These are phyloP conservation scores for Phyllotis vaccarum DNA, from an alignment of 2,797 vertebrate genomes.

Conservation along the genomic window DNA sequence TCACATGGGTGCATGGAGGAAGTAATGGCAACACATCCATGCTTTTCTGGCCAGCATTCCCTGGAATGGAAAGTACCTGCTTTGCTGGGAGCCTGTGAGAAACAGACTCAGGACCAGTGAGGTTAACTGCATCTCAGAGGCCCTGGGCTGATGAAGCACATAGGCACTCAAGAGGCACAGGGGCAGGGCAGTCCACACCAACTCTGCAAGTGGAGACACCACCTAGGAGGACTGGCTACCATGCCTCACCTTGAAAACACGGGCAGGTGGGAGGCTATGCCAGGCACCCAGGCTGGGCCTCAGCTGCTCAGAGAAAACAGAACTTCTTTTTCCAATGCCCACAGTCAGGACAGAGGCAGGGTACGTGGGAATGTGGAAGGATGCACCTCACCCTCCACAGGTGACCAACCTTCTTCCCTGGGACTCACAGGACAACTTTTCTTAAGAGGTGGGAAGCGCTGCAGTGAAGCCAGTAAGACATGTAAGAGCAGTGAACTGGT, in stretches of 20 bases:
- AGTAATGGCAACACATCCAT: fast-evolving
- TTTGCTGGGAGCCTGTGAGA: background rate
- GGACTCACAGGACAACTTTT: background rate
- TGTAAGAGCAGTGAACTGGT: background rate
- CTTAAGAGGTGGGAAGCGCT: too few species aligned
- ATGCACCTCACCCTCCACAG: background rate
- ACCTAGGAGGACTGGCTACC: background rate
- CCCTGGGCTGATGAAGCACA: background rate
- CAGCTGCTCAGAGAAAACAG: background rate
- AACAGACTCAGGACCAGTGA: background rate
- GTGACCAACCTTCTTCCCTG: background rate
- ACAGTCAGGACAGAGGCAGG: background rate
- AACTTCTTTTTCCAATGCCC: background rate
- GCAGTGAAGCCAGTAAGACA: background rate
- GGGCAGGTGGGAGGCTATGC: background rate
- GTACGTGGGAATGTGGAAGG: fast-evolving
- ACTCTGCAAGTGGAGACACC: background rate
- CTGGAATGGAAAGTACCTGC: background rate
- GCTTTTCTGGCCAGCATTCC: background rate
- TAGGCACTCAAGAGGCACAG: fast-evolving
- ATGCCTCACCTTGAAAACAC: background rate
- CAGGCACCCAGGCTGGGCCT: background rate
- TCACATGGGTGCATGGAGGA: fast-evolving
- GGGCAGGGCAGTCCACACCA: background rate
- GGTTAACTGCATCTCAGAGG: background rate